These are phyloP conservation scores for Globodera rostochiensis DNA, from an alignment of 1,140 invertebrate genomes.

Conservation along the genomic window DNA sequence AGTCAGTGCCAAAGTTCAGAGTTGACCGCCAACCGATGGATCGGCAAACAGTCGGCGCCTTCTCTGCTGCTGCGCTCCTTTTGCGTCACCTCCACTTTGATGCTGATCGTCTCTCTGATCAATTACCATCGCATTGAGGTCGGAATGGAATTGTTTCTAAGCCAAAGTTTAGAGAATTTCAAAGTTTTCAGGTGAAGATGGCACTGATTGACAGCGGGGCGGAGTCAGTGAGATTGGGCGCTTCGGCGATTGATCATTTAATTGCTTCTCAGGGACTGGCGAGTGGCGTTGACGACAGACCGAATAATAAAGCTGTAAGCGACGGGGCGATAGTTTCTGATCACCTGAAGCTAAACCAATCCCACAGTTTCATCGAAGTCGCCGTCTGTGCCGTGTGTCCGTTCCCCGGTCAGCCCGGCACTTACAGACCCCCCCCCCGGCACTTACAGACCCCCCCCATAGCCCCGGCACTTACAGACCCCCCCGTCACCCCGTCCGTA, in stretches of 20 bases:
- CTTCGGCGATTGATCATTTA: not conserved
- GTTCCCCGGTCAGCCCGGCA: slow-evolving; percentile 54
- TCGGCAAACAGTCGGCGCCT: slow-evolving; percentile 33
- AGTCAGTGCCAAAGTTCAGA: slow-evolving; percentile 18
- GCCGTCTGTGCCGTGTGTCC: slow-evolving; percentile 61
- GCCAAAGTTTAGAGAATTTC: not conserved
- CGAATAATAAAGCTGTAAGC: slow-evolving; percentile 27
- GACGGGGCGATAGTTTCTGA: not conserved
- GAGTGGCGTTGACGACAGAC: slow-evolving; percentile 56
- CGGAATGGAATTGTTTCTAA: slow-evolving; percentile 65
- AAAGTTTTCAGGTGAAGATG: slow-evolving; percentile 53
- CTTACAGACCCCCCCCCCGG: not conserved
- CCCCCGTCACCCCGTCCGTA: no score
- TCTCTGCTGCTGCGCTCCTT: slow-evolving; percentile 53
- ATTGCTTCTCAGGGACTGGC: slow-evolving; percentile 47
- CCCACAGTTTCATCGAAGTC: slow-evolving; percentile 49
- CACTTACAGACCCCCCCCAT: no score
- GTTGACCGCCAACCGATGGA: slow-evolving; percentile 23
- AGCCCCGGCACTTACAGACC: no score
- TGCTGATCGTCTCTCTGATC: slow-evolving; percentile 55
- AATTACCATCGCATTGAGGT: slow-evolving; percentile 65
- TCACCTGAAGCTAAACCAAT: not conserved
- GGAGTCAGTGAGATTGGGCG: slow-evolving; percentile 35
- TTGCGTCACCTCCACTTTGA: slow-evolving; percentile 56
- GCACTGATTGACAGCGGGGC: slow-evolving; percentile 63